phyloP scores from a whole-genome alignment of 2,797 vertebrate genomes.

The Pantherophis alleghaniensis region DNA sequence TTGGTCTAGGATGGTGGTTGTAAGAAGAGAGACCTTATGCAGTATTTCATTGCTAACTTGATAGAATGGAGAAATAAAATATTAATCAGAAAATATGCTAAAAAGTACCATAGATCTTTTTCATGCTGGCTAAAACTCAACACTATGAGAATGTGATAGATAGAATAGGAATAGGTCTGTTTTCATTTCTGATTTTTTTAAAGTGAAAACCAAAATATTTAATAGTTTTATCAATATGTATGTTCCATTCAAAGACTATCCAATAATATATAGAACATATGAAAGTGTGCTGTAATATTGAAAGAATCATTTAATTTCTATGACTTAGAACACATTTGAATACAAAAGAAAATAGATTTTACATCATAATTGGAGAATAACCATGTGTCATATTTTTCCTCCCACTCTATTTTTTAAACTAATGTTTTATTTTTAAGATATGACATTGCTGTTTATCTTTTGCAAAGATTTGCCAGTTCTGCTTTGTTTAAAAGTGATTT shows the following conservation, averaged over 20 bases:
- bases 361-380: not conserved
- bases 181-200: not conserved
- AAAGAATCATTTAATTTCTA: not conserved
- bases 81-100: not conserved
- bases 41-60: not conserved
- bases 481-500: not conserved
- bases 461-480: not conserved
- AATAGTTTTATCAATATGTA: conserved; percentile 7
- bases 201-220: conserved; percentile 16
- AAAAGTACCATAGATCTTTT: not conserved
- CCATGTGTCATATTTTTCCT: not conserved
- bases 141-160: not conserved
- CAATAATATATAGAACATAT: not conserved
- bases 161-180: not conserved
- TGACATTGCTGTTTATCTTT: not conserved
- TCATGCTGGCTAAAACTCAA: not conserved
- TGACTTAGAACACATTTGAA: not conserved
- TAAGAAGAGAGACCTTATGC: not conserved
- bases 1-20: not conserved
- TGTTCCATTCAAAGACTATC: not conserved
- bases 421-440: not conserved
- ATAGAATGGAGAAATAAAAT: not conserved
- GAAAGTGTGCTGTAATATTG: not conserved
- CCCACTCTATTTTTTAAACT: not conserved
- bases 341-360: not conserved